phyloP scores from a whole-genome alignment of 2,797 vertebrate species.

The Lepidocolaptes lacrymiger region DNA sequence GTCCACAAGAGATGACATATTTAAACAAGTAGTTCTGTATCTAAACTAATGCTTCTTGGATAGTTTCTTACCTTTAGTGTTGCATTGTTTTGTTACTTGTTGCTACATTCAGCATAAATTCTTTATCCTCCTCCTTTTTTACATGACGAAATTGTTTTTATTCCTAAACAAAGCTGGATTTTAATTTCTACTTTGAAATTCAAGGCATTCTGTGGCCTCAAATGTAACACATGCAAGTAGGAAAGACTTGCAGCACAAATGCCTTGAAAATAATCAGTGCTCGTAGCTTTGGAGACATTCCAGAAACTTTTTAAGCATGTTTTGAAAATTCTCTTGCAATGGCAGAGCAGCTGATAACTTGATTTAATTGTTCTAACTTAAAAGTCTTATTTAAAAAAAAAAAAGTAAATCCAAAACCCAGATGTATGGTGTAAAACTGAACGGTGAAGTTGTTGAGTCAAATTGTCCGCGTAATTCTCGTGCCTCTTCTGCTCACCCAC shows the following conservation, averaged over 20 bases:
- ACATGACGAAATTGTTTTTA: accelerated
- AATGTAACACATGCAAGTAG: not conserved
- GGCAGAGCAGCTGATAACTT: not conserved
- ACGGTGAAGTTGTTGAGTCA: not conserved
- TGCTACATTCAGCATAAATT: not conserved
- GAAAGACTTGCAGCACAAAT: not conserved
- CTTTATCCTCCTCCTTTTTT: not conserved
- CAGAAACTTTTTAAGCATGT: not conserved
- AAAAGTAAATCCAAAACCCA: too few relatives aligned
- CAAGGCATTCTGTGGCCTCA: not conserved
- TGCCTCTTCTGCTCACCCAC: not conserved
- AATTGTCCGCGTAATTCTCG: not conserved
- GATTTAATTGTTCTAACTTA: not conserved
- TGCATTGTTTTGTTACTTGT: not conserved
- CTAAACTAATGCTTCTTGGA: not conserved
- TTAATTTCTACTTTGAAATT: not conserved
- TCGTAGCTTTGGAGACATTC: not conserved
- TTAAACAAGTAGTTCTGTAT: not conserved
- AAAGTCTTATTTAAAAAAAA: not conserved
- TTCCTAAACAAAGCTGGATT: not conserved
- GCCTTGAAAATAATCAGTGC: not conserved
- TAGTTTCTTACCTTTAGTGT: not conserved
- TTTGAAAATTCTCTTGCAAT: not conserved
- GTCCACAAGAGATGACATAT: not conserved
- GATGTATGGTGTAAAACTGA: not conserved